Evolutionary conservation across 2,797 vertebrate genomes (phyloP), one percentile per base, ranked within the genome.

Genomic region (Bucorvus abyssinicus): DNA sequence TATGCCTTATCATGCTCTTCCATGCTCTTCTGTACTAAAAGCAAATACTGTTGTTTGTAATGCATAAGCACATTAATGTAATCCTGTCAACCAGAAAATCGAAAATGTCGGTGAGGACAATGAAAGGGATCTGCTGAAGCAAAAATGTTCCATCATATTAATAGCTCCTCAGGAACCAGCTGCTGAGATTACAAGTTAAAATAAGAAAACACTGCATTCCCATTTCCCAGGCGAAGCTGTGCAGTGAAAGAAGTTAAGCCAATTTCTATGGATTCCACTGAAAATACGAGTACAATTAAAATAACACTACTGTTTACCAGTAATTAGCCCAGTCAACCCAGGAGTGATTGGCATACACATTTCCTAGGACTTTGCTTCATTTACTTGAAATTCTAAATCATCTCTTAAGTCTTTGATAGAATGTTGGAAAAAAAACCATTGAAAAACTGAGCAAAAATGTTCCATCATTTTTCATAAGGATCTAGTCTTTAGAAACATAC

Each of bases 21-120:
- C 19, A 6, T 67, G 36, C 29, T 77, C 12, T 34, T 89, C 36
- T 89, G 18, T 52, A 14, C 19, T 69, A 90, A 90, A 94, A 93
- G 14, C 24, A 76, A 87, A 26, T 24, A 30, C 16, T 87, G 12
- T 15, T 50, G 4, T 49, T 77, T 65, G 38, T 20, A 61, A 69
- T 63, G 44, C 19, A 63, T 60, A 76, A 84, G 9, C 32, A 68
- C 30, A 56, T 85, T 61, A 79, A 22, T 78, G 64, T 77, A 69
- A 63, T 49, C 32, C 53, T 86, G 50, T 81, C 78, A 86, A 75
- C 14, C 45, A 93, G 55, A 79, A 95, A 94, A 84, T 59, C 13
- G 90, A 73, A 89, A 85, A 17, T 12, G 4, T 34, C 70, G 38
- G 11, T 84, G 30, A 93, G 55, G 60, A 70, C 36, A 74, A 52